Evolutionary conservation across 2,113 vertebrate genomes (phyloP).

Genomic region (Seriola dumerili): DNA sequence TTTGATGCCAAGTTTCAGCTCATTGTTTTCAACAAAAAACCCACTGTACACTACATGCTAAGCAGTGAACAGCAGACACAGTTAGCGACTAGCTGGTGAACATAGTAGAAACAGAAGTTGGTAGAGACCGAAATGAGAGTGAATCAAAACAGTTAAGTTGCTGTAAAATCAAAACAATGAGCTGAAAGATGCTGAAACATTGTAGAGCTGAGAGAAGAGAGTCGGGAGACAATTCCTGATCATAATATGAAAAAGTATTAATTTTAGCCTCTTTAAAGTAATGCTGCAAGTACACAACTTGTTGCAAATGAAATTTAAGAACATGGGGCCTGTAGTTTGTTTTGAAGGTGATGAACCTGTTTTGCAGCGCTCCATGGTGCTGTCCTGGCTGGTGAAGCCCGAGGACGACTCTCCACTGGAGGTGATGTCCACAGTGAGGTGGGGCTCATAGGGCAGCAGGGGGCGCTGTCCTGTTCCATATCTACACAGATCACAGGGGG

Average conservation of each 20-base stretch:
- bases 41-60: too few species aligned
- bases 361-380: constrained; percentile 91
- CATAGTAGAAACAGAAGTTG: too few species aligned
- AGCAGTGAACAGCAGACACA: too few species aligned
- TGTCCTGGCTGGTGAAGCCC: constrained; percentile 91
- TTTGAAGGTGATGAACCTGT: constrained; percentile 81
- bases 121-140: too few species aligned
- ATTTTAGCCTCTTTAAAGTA: background rate
- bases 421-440: constrained; percentile 82
- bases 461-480: constrained; percentile 83
- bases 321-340: background rate
- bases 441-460: constrained; percentile 85
- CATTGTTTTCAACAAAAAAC: too few species aligned
- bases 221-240: background rate
- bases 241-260: background rate
- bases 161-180: background rate
- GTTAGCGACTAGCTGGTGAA: too few species aligned
- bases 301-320: background rate
- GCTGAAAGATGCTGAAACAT: background rate
- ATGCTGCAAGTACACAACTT: background rate
- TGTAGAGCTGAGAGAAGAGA: background rate
- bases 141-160: too few species aligned
- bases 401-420: constrained; percentile 91
- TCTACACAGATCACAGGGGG: constrained; percentile 71
- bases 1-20: background rate